A percentile compares a stretch with the other conserved stretches of the same genome.
These are phyloP conservation scores for Heterochromis multidens DNA, from an alignment of 2,113 vertebrate species.

Conservation along the genomic window DNA sequence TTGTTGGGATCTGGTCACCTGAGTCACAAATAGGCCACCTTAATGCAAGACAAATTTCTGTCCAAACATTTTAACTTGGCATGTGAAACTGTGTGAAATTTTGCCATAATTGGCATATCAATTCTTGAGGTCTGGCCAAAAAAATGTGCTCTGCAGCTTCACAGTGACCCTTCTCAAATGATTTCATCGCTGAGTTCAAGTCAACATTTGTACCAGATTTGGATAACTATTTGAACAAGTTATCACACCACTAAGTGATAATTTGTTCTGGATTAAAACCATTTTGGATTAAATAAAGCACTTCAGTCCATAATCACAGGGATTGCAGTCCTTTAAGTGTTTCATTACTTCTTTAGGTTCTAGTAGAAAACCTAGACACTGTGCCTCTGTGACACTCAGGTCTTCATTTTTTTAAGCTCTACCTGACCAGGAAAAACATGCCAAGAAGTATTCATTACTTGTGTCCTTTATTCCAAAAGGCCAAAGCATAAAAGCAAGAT, in stretches of 20 bases:
- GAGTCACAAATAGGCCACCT: background rate
- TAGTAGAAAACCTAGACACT: background rate
- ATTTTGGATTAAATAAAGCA: background rate
- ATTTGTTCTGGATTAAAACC: background rate
- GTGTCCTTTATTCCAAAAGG: slow-evolving; percentile 23
- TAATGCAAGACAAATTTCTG: background rate
- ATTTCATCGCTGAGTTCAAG: background rate
- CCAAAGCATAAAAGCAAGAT: background rate
- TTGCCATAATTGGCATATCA: fast-evolving
- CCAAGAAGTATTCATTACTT: background rate
- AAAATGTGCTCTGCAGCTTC: background rate
- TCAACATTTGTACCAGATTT: background rate
- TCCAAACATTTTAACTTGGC: background rate
- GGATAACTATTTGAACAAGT: background rate
- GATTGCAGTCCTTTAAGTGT: background rate
- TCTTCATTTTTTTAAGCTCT: background rate
- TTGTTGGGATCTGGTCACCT: background rate
- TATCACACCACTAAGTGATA: background rate
- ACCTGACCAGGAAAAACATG: background rate
- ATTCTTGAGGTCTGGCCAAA: background rate
- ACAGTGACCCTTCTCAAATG: background rate
- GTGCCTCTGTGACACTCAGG: background rate
- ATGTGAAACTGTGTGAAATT: background rate
- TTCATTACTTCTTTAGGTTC: background rate
- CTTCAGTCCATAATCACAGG: background rate